Percentiles rank a stretch among this genome's conserved stretches.
Conservation (phyloP, 64 coral and sea anemone species). For the Platygyra sinensis region DNA sequence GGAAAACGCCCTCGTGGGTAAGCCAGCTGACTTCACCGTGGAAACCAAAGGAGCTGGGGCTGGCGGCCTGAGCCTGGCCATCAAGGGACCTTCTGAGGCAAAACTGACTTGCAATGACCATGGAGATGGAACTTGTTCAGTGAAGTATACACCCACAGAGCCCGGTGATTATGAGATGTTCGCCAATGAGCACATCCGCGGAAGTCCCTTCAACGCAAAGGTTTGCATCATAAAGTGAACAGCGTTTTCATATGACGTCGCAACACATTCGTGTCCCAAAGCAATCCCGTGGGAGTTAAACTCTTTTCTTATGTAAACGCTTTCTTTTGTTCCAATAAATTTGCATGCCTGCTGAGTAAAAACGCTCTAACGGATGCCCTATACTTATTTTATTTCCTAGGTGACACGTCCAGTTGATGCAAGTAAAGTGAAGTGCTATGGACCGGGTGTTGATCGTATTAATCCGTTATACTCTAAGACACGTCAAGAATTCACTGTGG, state of each 20-base stretch:
- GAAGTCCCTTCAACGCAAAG: constrained; percentile 94
- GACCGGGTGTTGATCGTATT: constrained; percentile 85
- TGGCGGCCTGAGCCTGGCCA: constrained; percentile 84
- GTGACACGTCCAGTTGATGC: constrained; percentile 78
- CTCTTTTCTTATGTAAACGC: too few relatives aligned
- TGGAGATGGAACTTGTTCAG: constrained; percentile 91
- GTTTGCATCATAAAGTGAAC: constrained; percentile 6
- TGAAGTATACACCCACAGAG: constrained; percentile 79
- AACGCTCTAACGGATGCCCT: too few relatives aligned
- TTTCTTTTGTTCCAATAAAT: neutral
- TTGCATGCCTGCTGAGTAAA: neutral
- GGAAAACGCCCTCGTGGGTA: constrained; percentile 69
- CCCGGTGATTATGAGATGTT: constrained; percentile 95
- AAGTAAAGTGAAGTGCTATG: constrained; percentile 90
- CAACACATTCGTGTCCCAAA: too few relatives aligned
- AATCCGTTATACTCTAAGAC: constrained; percentile 80
- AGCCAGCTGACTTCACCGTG: constrained; percentile 93
- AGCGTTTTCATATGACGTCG: neutral
- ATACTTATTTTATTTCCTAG: neutral
- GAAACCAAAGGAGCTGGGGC: constrained; percentile 88
- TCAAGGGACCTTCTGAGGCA: constrained; percentile 93
- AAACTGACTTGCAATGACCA: constrained; percentile 90
- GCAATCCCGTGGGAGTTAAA: too few relatives aligned
- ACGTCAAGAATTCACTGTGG: constrained; percentile 83
- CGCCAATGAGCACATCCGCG: constrained; percentile 91